Percentiles rank a stretch among this genome's conserved stretches.
Evolutionary conservation across 2,888 invertebrate species (phyloP).

Genomic region (Cerastoderma edule): DNA sequence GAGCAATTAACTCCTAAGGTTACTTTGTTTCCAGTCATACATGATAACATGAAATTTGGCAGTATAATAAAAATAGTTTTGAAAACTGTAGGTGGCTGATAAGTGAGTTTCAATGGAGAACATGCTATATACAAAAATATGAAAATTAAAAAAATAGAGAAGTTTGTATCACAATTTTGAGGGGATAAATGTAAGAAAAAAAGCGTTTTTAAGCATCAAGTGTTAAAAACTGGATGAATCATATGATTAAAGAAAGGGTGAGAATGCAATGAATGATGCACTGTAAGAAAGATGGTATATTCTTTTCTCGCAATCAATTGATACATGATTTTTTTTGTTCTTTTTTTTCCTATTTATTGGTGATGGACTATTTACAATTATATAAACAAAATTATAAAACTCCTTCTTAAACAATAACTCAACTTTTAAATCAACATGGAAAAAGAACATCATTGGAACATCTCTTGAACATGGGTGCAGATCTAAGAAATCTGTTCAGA

Average conservation of each 20-base stretch:
- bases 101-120: not conserved
- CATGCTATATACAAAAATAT: conserved; percentile 16
- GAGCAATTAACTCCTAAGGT: too few relatives aligned
- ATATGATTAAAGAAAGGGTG: not conserved
- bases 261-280: not conserved
- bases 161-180: conserved; percentile 25
- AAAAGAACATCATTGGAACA: conserved; percentile 7
- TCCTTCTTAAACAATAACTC: not conserved
- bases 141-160: conserved; percentile 17
- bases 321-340: conserved; percentile 29
- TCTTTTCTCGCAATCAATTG: conserved; percentile 11
- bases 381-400: conserved; percentile 9
- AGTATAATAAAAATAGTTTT: too few relatives aligned
- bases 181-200: conserved; percentile 15
- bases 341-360: conserved; percentile 3
- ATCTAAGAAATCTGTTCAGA: too few relatives aligned
- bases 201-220: too few relatives aligned
- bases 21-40: too few relatives aligned
- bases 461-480: too few relatives aligned
- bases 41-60: too few relatives aligned
- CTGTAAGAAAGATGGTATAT: too few relatives aligned
- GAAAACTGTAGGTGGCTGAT: not conserved
- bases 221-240: too few relatives aligned
- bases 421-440: conserved; percentile 19
- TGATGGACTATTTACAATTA: conserved; percentile 19